Conservation (phyloP, 2,888 invertebrate species). For the Metallyticus violacea region DNA sequence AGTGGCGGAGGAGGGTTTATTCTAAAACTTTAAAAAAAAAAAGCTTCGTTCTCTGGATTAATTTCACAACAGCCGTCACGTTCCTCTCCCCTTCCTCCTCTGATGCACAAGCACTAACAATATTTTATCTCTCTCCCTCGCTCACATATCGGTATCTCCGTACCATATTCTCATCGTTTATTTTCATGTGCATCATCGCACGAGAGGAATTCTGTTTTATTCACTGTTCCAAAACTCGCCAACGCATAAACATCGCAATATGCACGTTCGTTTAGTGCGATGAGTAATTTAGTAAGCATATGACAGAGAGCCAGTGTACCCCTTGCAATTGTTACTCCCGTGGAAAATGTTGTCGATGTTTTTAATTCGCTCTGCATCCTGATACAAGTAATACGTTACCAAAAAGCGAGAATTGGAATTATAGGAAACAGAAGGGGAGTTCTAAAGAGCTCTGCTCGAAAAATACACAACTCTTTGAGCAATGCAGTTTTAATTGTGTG, state of each 20-base stretch:
- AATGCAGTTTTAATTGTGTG: too few relatives aligned
- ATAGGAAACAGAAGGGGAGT: too few relatives aligned
- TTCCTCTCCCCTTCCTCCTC: neutral
- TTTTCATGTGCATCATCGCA: neutral
- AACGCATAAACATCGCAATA: neutral
- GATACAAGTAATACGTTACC: too few relatives aligned
- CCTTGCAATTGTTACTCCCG: neutral
- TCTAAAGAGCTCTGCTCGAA: too few relatives aligned
- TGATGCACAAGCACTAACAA: neutral
- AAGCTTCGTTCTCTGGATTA: neutral
- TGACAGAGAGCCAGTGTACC: neutral
- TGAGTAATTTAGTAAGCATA: neutral
- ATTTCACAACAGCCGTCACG: neutral
- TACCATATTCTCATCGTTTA: neutral
- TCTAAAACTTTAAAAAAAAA: neutral
- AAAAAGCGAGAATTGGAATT: too few relatives aligned
- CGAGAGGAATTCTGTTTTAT: neutral
- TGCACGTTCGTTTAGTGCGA: neutral
- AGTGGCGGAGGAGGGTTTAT: neutral
- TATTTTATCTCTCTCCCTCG: neutral
- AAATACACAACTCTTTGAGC: too few relatives aligned
- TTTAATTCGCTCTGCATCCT: neutral
- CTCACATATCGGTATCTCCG: neutral
- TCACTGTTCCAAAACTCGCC: neutral
- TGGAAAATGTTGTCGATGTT: neutral